These are phyloP conservation scores for Globodera rostochiensis DNA, from an alignment of 1,140 invertebrate genomes.

Conservation along the genomic window DNA sequence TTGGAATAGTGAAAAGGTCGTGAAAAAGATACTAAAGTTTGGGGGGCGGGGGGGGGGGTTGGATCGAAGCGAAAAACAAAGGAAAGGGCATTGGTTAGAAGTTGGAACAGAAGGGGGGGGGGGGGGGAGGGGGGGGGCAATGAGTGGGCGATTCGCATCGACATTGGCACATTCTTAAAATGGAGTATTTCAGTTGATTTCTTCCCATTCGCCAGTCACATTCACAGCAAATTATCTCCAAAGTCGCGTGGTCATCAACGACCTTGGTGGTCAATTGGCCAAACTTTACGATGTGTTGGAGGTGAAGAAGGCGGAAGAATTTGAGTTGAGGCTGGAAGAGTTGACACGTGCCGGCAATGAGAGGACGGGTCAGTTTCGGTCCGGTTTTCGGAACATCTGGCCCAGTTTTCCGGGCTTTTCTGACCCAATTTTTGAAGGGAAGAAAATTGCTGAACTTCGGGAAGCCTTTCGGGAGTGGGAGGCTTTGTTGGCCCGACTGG, in stretches of 20 bases:
- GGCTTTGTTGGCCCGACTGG: constrained; percentile 36
- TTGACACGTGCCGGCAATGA: constrained; percentile 28
- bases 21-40: neutral
- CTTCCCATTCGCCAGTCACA: constrained; percentile 39
- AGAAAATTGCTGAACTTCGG: constrained; percentile 27
- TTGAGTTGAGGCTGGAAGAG: constrained; percentile 42
- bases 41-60: neutral
- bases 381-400: too few species aligned
- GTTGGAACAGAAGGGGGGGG: neutral
- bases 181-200: neutral
- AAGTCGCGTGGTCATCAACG: constrained; percentile 42
- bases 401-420: neutral
- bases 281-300: constrained; percentile 47
- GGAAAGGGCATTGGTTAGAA: neutral
- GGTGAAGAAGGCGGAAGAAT: constrained; percentile 44
- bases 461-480: constrained; percentile 48
- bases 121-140: neutral
- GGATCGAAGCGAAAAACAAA: neutral
- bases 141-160: neutral
- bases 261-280: constrained; percentile 35
- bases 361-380: constrained; percentile 22
- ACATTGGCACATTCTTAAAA: neutral
- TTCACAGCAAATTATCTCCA: constrained; percentile 48
- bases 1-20: neutral
- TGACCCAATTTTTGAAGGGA: constrained; percentile 1